phyloP scores from a whole-genome alignment of 2,797 vertebrate species.

The Morelia viridis region DNA sequence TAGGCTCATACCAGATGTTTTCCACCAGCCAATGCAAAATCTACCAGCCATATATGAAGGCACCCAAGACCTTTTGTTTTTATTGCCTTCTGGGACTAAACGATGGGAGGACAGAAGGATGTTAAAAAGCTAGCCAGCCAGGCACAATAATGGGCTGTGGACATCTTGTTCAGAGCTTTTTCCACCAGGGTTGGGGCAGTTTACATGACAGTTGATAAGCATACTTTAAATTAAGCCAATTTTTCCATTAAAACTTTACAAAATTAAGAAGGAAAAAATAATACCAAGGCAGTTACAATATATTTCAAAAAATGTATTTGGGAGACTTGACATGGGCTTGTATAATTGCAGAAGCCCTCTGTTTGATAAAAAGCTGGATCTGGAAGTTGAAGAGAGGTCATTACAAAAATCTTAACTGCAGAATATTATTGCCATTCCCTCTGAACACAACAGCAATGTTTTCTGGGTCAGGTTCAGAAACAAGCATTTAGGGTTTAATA shows the following conservation, averaged over 20 bases:
- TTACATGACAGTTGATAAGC: neutral
- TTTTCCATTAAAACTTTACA: neutral
- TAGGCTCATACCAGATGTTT: too few relatives aligned
- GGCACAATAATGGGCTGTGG: neutral
- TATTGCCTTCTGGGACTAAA: neutral
- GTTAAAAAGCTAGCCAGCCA: too few relatives aligned
- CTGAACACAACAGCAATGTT: neutral
- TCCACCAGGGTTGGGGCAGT: neutral
- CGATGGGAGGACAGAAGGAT: neutral
- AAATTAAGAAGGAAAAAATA: neutral
- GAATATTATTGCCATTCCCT: neutral
- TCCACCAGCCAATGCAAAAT: neutral
- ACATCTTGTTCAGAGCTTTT: neutral
- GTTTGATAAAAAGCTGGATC: neutral
- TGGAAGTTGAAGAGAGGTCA: neutral
- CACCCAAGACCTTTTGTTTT: neutral
- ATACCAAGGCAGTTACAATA: neutral
- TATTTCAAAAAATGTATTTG: neutral
- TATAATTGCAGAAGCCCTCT: neutral
- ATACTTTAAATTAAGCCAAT: neutral
- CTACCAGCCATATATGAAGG: neutral
- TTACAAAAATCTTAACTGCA: neutral
- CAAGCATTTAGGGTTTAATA: neutral
- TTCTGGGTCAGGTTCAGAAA: neutral
- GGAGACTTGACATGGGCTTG: neutral